Evolutionary conservation across 2,113 vertebrate genomes (phyloP).

Genomic region (Myotis brandtii): DNA sequence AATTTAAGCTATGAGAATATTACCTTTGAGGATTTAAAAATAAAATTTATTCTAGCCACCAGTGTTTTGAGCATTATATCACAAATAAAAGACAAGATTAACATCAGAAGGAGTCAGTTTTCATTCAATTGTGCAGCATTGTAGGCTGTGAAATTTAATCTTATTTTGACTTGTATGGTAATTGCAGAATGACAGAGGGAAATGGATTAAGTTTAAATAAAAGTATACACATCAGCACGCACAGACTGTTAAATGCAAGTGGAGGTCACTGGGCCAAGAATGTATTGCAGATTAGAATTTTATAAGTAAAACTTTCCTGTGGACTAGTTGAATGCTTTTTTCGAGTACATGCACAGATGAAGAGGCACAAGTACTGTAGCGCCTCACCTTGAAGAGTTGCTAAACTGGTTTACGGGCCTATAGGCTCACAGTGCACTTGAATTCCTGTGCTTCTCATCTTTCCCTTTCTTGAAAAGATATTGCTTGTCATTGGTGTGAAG

Average conservation of each 20-base stretch:
- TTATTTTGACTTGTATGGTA: slow-evolving; percentile 85
- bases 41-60: slow-evolving; percentile 80
- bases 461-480: slow-evolving; percentile 81
- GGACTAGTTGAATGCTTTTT: slow-evolving; percentile 68
- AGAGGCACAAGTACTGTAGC: slow-evolving; percentile 28
- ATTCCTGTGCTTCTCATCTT: slow-evolving; percentile 84
- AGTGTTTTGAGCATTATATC: slow-evolving; percentile 80
- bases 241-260: slow-evolving; percentile 69
- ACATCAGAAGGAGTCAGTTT: slow-evolving; percentile 86
- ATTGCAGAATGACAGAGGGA: slow-evolving; percentile 85
- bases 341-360: background rate
- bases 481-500: slow-evolving; percentile 78
- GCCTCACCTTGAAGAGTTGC: slow-evolving; percentile 73
- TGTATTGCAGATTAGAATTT: slow-evolving; percentile 78
- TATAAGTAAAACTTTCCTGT: slow-evolving; percentile 77
- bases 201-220: slow-evolving; percentile 83
- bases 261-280: slow-evolving; percentile 56
- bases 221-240: slow-evolving; percentile 71
- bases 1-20: slow-evolving; percentile 64
- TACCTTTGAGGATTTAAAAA: slow-evolving; percentile 77
- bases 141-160: slow-evolving; percentile 87
- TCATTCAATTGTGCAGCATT: slow-evolving; percentile 83
- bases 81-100: slow-evolving; percentile 84
- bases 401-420: slow-evolving; percentile 79
- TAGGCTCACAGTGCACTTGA: slow-evolving; percentile 47